Evolutionary conservation across 2,113 vertebrate species (phyloP), one percentile per base, ranked within the genome.

Genomic region (Mirza zaza): DNA sequence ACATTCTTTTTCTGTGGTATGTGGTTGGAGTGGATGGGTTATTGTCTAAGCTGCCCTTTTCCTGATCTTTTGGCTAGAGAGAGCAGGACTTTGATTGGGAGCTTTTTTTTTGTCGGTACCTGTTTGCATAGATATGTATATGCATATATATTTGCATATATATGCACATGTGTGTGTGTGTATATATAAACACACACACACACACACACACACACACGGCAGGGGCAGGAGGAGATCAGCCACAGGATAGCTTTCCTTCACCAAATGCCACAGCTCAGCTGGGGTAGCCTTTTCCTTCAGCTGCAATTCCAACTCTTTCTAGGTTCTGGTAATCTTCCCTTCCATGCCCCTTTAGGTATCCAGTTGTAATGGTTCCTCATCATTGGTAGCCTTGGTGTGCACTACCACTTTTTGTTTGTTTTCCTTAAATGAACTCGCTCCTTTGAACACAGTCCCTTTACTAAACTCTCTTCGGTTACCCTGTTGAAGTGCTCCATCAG

Each of bases 151-250:
- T 10, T 32, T 34, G 32, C 14, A 65, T 15, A 65, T 27, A 32
- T n/a, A 36, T n/a, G 2, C 7, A 2, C 36, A 8, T 36, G 5
- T n/a, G 18, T 29, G 15, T n/a, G 2, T 36, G 8, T 36, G 2
- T n/a, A 18, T 29, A 15, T n/a, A 25, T 32, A 45, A 1, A 45
- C 45, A 8, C 45, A 45, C 45, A 45, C 45, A 45, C 8, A 48
- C 39, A n/a, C n/a, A 45, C 8, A 45, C 45, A 8, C 45, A 45
- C 45, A 45, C 45, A 45, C 8, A 48, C 39, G 5, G 39, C 52
- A 70, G 32, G 27, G 42, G 9, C 34, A 71, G 34, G 27, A 77
- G 29, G 27, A 45, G 21, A 42, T 27, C 20, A 68, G 18, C 23
- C 2, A 7, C 15, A 29, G 5, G 13, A 45, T 20, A n/a, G 8